Base-by-base conservation (phyloP, 2,888 invertebrate genomes). In the Rambutsinella grinnellia region DNA sequence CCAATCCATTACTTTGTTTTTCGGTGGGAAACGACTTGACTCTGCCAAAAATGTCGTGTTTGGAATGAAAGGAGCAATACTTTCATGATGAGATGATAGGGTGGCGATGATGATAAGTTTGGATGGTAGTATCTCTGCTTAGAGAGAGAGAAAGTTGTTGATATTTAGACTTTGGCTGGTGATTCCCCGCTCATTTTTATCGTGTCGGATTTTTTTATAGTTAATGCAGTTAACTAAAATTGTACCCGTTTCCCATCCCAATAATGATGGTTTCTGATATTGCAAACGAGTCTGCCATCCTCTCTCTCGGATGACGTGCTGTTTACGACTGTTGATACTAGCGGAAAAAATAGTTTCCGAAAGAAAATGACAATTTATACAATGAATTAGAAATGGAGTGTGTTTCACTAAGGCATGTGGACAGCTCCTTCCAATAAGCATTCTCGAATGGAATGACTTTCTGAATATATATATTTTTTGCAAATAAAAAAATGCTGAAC, bases 41-140 rank as follows among this genome's bases (percentile, higher is more conserved):
- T 13, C 36, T 54, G 19, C 23, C 23, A 28, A 28, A 57, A 56
- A 26, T 56, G 54, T 8, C 8, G 13, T 36, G 36, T 36, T 36
- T 36, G 5, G n/a, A n/a, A n/a, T n/a, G n/a, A n/a, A n/a, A n/a
- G 5, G 36, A 36, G 36, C 36, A 13, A 36, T 36, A 36, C 36
- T n/a, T n/a, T n/a, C n/a, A n/a, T n/a, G n/a, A n/a, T 13, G 36
- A 36, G 13, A 36, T 36, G n/a, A 56, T 56, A 24, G 24, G 8
- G 53, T 53, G 53, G 24, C n/a, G 56, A 56, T 13, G 27, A 56
- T 56, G 21, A 60, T 60, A 36, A 36, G 36, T 36, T 36, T 36
- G 36, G 36, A 8, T 36, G 5, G 5, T 36, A 36, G 36, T 36
- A n/a, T n/a, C n/a, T n/a, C n/a, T n/a, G n/a, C n/a, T n/a, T n/a